Evolutionary conservation across 2,113 vertebrate species (phyloP), one percentile per base, ranked within the genome.

Genomic region (Himantopus leucocephalus): DNA sequence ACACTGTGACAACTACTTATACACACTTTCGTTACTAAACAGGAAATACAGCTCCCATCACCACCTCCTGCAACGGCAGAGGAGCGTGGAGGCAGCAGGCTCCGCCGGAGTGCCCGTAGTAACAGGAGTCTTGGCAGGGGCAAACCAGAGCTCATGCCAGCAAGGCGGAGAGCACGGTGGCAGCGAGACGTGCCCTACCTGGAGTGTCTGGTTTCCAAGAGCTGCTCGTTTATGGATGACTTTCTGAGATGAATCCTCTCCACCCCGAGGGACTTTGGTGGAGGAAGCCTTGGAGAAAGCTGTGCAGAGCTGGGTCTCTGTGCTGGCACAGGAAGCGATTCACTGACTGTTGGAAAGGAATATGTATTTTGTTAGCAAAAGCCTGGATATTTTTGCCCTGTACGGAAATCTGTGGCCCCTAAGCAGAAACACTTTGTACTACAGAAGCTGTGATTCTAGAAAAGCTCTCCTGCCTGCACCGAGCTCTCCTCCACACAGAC

Each of bases 211-310:
- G 92, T 64, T 34, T 98, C 98, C 88, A 97, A 79, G 35, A 98
- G 93, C 85, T 98, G 98, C 24, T 98, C 98, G 0, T 95, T 97
- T 77, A 98, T 43, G 63, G 98, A 98, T 1, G 98, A 98, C 90
- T 98, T 98, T 76, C 98, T 98, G 91, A 98, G 98, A 72, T 98
- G 98, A 93, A 98, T 97, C 74, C 96, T 97, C 74, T 98, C 98
- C 45, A 98, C 94, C 7, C 98, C 98, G 0, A 99, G 98, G 58
- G 98, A 99, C 39, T 98, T 99, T 8, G 99, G 98, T 9, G 98
- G 98, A 91, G 98, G 98, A 37, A 97, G 98, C 85, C 98, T 98
- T n/a, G 99, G 99, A 52, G 99, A 99, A 94, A 98, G 99, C 96
- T 99, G 99, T 0, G 98, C 98, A 15, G 99, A 99, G 90, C 98